Conservation (phyloP, 2,797 vertebrate species). For the Neomorphus geoffroyi region DNA sequence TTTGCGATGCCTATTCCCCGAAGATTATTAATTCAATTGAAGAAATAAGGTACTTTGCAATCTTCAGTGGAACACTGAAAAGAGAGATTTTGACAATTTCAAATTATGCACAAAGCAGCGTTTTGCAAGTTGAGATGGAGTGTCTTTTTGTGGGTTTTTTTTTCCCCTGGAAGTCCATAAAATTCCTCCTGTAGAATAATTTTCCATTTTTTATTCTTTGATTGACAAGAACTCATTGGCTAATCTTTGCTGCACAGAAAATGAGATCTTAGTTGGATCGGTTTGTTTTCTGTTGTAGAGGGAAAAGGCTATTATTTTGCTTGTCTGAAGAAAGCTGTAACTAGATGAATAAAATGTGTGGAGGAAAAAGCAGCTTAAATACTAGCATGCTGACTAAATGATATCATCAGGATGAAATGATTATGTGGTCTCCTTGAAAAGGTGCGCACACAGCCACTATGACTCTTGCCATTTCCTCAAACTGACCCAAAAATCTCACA, state of each 20-base stretch:
- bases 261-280: not conserved
- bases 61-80: not conserved
- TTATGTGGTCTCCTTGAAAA: constrained; percentile 33
- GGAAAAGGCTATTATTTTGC: constrained; percentile 9
- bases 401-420: constrained; percentile 26
- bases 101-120: not conserved
- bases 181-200: not conserved
- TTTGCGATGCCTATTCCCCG: not conserved
- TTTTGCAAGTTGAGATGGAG: not conserved
- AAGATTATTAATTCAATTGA: not conserved
- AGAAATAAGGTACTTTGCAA: not conserved
- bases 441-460: constrained; percentile 14
- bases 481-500: constrained; percentile 17
- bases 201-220: not conserved
- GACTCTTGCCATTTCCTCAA: constrained; percentile 56
- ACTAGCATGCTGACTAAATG: constrained; percentile 7
- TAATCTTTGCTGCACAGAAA: not conserved
- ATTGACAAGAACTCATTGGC: not conserved
- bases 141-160: not conserved
- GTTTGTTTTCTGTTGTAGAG: not conserved
- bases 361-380: constrained; percentile 16
- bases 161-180: not conserved
- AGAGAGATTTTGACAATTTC: not conserved
- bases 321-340: not conserved
- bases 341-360: not conserved